Percentiles rank a stretch among this genome's conserved stretches.
These are phyloP conservation scores for Odontothrips loti DNA, from an alignment of 2,888 invertebrate species.

Conservation along the genomic window DNA sequence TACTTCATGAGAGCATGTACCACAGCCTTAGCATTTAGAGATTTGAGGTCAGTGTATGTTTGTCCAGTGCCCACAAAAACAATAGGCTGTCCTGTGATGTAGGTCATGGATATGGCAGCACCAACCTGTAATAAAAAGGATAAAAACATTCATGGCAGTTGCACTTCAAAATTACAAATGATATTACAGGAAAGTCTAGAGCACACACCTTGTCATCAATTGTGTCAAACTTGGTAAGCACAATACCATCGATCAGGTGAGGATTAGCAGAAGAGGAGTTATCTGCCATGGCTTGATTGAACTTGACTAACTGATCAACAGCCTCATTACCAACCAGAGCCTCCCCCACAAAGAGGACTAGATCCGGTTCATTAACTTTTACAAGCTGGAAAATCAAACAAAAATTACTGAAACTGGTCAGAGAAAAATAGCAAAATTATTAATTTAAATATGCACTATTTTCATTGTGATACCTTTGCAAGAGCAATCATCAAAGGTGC, in stretches of 20 bases:
- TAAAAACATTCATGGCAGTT: neutral
- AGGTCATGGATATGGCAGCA: constrained; percentile 99
- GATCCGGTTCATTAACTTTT: constrained; percentile 94
- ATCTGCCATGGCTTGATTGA: constrained; percentile 96
- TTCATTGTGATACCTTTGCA: constrained; percentile 61
- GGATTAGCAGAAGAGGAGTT: constrained; percentile 73
- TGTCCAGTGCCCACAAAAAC: constrained; percentile 99
- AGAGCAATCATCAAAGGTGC: constrained; percentile 98
- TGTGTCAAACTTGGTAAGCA: constrained; percentile 98
- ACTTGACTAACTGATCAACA: constrained; percentile 97
- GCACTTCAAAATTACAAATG: neutral
- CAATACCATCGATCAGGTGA: constrained; percentile 96
- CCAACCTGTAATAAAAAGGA: constrained; percentile 61
- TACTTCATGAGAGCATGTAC: constrained; percentile 94
- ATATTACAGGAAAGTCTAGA: constrained; percentile 9
- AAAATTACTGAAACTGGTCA: constrained; percentile 27
- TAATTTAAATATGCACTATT: neutral
- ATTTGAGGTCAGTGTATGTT: constrained; percentile 96
- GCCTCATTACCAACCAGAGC: constrained; percentile 99
- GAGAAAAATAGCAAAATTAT: neutral
- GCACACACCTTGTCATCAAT: constrained; percentile 87
- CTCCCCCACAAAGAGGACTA: constrained; percentile 98
- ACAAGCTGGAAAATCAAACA: constrained; percentile 60
- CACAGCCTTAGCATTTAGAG: constrained; percentile 92
- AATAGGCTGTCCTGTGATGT: constrained; percentile 98